phyloP scores from a whole-genome alignment of 2,888 invertebrate genomes.

The Drosophila gaucha region DNA sequence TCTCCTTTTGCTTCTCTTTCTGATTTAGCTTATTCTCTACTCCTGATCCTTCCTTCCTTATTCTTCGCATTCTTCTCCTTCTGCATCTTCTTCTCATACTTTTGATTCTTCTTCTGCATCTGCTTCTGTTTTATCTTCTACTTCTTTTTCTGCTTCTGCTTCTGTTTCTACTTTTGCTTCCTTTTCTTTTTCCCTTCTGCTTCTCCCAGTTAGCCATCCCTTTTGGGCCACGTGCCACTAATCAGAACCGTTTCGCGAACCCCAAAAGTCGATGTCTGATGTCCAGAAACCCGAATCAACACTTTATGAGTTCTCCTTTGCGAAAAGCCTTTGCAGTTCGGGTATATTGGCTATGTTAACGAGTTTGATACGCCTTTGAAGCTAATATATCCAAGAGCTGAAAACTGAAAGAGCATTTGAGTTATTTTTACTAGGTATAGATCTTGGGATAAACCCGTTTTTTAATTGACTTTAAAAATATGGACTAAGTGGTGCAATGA shows the following conservation, averaged over 20 bases:
- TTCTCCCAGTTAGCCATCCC: slow-evolving; percentile 20
- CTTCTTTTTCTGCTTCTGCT: too few relatives aligned
- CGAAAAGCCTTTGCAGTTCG: not conserved
- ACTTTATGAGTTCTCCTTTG: slow-evolving; percentile 7
- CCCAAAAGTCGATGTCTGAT: slow-evolving; percentile 1
- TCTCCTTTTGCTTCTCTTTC: too few relatives aligned
- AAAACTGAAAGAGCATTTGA: too few relatives aligned
- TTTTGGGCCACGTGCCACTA: slow-evolving; percentile 47
- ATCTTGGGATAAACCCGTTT: too few relatives aligned
- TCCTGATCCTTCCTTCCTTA: not conserved
- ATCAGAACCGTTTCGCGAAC: slow-evolving; percentile 30
- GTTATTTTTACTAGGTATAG: too few relatives aligned
- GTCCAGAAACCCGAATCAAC: slow-evolving; percentile 13
- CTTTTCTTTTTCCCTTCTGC: too few relatives aligned
- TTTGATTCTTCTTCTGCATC: not conserved
- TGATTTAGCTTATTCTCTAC: not conserved
- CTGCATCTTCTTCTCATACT: not conserved
- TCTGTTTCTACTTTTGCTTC: too few relatives aligned
- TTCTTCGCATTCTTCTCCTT: not conserved
- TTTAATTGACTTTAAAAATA: too few relatives aligned
- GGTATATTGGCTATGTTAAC: slow-evolving; percentile 2
- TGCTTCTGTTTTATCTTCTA: not conserved
- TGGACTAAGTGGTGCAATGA: too few relatives aligned
- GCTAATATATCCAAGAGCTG: too few relatives aligned
- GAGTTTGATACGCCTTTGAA: not conserved